Evolutionary conservation across 2,797 vertebrate genomes (phyloP).

Genomic region (Squalus acanthias): DNA sequence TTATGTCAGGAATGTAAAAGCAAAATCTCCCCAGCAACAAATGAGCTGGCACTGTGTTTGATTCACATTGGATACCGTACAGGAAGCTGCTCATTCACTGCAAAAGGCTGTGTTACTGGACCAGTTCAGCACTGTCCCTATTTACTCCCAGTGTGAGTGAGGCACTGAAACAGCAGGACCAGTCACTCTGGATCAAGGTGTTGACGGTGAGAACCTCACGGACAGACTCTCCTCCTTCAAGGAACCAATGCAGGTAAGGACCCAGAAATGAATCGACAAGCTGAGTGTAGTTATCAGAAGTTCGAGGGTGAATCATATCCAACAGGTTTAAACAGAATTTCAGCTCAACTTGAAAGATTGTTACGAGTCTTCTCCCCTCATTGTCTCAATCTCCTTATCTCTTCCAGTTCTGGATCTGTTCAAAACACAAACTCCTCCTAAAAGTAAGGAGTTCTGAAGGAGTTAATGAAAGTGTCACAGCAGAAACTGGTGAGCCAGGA

Average conservation of each 20-base stretch:
- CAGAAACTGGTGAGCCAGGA: no score
- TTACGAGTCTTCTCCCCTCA: not conserved
- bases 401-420: not conserved
- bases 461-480: not conserved
- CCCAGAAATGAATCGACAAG: not conserved
- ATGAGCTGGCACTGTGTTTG: not conserved
- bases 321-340: not conserved
- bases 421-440: not conserved
- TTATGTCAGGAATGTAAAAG: not conserved
- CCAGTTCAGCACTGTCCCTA: not conserved
- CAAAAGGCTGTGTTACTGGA: no score
- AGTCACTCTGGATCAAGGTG: not conserved
- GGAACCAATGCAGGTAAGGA: not conserved
- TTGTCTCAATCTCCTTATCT: not conserved
- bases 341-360: not conserved
- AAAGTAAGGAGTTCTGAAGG: not conserved
- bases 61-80: not conserved
- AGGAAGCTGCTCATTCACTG: no score
- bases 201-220: not conserved
- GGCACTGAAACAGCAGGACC: not conserved
- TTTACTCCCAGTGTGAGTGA: not conserved
- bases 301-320: not conserved
- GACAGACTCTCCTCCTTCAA: not conserved
- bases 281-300: not conserved
- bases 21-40: not conserved